These are phyloP conservation scores for Antennarius striatus DNA, from an alignment of 2,113 vertebrate genomes.

Conservation along the genomic window DNA sequence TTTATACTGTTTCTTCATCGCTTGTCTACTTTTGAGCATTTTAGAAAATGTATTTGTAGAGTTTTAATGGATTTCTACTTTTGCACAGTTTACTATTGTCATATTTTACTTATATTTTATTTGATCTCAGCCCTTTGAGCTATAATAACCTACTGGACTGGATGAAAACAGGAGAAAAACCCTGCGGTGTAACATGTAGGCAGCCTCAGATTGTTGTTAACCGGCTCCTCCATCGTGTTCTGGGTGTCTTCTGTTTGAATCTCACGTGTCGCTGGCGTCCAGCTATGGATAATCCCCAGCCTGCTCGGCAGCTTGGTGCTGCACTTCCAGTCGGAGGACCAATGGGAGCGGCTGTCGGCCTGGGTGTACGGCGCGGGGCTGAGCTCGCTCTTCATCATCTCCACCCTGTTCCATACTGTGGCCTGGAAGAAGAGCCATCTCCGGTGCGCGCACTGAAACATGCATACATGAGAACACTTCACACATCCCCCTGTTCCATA, in stretches of 20 bases:
- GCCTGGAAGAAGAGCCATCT: slow-evolving; percentile 97
- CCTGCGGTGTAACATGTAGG: too few relatives aligned
- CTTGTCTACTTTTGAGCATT: too few relatives aligned
- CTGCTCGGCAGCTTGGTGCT: slow-evolving; percentile 90
- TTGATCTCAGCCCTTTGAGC: too few relatives aligned
- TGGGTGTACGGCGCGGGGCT: slow-evolving; percentile 94
- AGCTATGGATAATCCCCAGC: slow-evolving; percentile 97
- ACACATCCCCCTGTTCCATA: too few relatives aligned
- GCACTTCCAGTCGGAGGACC: slow-evolving; percentile 88
- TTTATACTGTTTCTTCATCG: too few relatives aligned
- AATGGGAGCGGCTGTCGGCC: slow-evolving; percentile 91
- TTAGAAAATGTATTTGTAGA: too few relatives aligned
- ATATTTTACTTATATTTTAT: too few relatives aligned
- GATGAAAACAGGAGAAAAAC: too few relatives aligned
- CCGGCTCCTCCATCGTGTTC: slow-evolving; percentile 5
- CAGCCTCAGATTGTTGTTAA: neutral
- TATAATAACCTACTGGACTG: too few relatives aligned
- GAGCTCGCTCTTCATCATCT: slow-evolving; percentile 93
- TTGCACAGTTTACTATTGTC: too few relatives aligned
- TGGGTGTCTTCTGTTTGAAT: neutral
- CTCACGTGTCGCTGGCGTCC: slow-evolving; percentile 34
- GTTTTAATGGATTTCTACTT: too few relatives aligned
- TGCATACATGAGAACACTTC: slow-evolving; percentile 1
- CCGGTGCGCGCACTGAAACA: slow-evolving; percentile 75
- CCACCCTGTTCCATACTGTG: slow-evolving; percentile 93